Evolutionary conservation across 35 echinoderm and acorn worm species (phyloP), one percentile per base, ranked within the genome.

Genomic region (Strongylocentrotus purpuratus): DNA sequence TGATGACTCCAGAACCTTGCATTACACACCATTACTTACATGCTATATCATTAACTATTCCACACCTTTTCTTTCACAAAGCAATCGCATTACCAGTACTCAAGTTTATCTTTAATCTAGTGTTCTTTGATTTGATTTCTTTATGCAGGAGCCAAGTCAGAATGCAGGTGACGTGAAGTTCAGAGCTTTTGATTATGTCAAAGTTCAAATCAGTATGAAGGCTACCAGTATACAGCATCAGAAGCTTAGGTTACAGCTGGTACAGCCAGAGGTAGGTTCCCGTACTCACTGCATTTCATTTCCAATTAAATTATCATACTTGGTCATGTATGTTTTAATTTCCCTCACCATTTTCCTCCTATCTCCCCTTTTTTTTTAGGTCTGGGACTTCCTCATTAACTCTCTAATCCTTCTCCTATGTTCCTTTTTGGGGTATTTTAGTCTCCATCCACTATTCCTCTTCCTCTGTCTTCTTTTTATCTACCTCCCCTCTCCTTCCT

Each of bases 201-300:
- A 90, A 33, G 98, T 99, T 46, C 98, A 99, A 92, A 96, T 99
- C 33, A 99, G 98, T 91, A 97, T 95, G 28, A 94, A 99, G 55
- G 94, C 93, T 1, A 96, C 98, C 15, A 97, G 97, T 78, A 95
- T 99, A 9, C 98, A 99, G 48, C 98, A 99, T 50, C 94, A 97
- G 86, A 88, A 94, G 46, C 85, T 99, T 22, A 88, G 78, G 88
- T 32, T 99, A 11, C 31, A 89, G 32, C 92, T 99, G 2, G 98
- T 99, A 4, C 52, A 97, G 88, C 98, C 98, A 70, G 33, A 96
- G 95, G 98, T 99, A 91, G 94, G 96, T 60, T 41, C 46, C 18
- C 78, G 20, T 89, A 33, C 7, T 20, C 85, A 31, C 8, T 86
- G 12, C 28, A 11, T 13, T 33, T 46, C 9, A 31, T 48, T 78